A percentile compares a stretch with the other conserved stretches of the same genome.
phyloP scores from a whole-genome alignment of 2,113 vertebrate genomes.

The Notothenia coriiceps region DNA sequence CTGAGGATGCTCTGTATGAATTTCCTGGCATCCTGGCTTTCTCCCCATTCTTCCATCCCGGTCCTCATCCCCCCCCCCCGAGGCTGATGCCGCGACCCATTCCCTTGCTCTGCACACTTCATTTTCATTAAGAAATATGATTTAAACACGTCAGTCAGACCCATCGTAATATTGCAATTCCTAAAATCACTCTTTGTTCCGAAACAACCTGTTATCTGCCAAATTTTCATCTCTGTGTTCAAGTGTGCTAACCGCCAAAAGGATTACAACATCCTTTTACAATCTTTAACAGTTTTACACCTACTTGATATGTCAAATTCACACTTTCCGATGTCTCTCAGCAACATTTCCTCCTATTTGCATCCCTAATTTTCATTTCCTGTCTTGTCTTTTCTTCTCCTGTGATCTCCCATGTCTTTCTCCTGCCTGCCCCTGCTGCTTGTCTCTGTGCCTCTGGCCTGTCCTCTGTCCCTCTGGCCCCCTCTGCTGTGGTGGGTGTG shows the following conservation, averaged over 20 bases:
- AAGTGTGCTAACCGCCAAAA: conserved; percentile 36
- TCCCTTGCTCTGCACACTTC: conserved; percentile 30
- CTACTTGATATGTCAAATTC: conserved; percentile 49
- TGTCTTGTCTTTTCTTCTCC: conserved; percentile 81
- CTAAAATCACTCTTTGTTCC: conserved; percentile 26
- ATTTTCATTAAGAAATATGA: conserved; percentile 30
- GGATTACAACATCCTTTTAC: conserved; percentile 52
- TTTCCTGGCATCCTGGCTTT: conserved; percentile 64
- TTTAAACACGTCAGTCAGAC: conserved; percentile 21
- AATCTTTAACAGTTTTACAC: conserved; percentile 41
- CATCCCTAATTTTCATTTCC: conserved; percentile 83
- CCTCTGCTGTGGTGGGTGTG: conserved; percentile 87
- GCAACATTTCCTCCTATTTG: conserved; percentile 78
- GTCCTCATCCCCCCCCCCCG: conserved; percentile 48
- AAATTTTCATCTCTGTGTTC: conserved; percentile 36
- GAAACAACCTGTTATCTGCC: conserved; percentile 25
- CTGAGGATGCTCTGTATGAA: conserved; percentile 67
- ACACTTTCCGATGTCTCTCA: conserved; percentile 72
- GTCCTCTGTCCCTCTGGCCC: conserved; percentile 86
- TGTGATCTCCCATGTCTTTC: conserved; percentile 67
- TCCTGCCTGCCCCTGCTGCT: conserved; percentile 87
- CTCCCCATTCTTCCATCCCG: conserved; percentile 41
- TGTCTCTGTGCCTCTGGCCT: conserved; percentile 79
- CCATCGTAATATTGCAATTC: conserved; percentile 14
- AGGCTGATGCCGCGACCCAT: conserved; percentile 64